Evolutionary conservation across 64 coral and sea anemone genomes (phyloP).

Genomic region (Trachythela sp.): DNA sequence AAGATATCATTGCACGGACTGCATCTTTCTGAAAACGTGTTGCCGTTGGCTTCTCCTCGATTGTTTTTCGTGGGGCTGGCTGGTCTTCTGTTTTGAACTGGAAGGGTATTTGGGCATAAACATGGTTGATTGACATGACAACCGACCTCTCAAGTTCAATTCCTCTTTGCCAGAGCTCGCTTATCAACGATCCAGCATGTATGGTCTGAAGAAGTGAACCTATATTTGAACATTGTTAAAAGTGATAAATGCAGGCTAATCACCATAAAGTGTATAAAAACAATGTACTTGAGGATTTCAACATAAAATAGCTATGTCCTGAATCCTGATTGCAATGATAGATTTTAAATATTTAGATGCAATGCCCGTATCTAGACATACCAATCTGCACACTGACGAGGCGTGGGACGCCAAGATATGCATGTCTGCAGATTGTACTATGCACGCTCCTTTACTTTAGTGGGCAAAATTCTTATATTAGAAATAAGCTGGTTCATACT

Average conservation of each 20-base stretch:
- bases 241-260: background rate
- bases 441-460: no score
- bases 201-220: slow-evolving; percentile 55
- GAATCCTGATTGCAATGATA: no score
- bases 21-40: background rate
- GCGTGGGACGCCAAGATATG: no score
- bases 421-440: no score
- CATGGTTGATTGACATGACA: slow-evolving; percentile 45
- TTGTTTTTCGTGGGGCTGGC: background rate
- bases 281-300: no score
- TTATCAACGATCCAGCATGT: slow-evolving; percentile 42
- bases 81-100: background rate
- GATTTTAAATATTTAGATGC: no score
- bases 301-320: no score
- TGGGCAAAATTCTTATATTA: no score
- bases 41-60: background rate
- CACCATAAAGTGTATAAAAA: no score
- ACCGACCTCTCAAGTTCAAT: background rate
- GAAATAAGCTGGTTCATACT: background rate
- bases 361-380: no score
- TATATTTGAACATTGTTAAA: background rate
- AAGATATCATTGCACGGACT: background rate
- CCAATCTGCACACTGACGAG: no score
- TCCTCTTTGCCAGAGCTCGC: slow-evolving; percentile 46
- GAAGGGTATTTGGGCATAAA: slow-evolving; percentile 46